Percentiles rank a stretch among this genome's conserved stretches.
These are phyloP conservation scores for Drosophila chauvacae DNA, from an alignment of 1,140 invertebrate species.

Conservation along the genomic window DNA sequence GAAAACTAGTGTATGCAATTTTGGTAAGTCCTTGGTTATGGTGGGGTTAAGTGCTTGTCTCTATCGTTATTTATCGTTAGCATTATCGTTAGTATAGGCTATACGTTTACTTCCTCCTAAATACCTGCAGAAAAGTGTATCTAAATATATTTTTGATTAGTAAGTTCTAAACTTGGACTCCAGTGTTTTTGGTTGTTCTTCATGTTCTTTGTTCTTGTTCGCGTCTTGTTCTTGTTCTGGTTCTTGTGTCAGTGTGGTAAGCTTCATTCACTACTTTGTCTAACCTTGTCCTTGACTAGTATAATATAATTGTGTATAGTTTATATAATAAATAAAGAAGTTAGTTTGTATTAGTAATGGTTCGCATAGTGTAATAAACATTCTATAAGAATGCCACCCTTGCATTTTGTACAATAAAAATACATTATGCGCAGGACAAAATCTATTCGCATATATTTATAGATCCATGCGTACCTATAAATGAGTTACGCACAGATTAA, in stretches of 20 bases:
- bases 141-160: constrained; percentile 84
- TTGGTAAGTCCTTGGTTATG: constrained; percentile 77
- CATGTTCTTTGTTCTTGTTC: constrained; percentile 53
- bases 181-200: constrained; percentile 70
- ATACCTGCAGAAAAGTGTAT: constrained; percentile 83
- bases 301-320: constrained; percentile 54
- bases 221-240: constrained; percentile 14
- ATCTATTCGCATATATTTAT: constrained; percentile 40
- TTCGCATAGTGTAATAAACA: constrained; percentile 67
- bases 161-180: constrained; percentile 83
- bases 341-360: constrained; percentile 63
- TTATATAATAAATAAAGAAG: constrained; percentile 67
- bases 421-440: constrained; percentile 71
- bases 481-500: constrained; percentile 55
- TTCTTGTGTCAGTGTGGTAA: constrained; percentile 71
- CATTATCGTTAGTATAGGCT: constrained; percentile 46
- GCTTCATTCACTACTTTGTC: constrained; percentile 78
- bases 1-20: constrained; percentile 78
- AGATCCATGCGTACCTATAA: constrained; percentile 40
- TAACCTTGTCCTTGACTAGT: constrained; percentile 72
- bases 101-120: constrained; percentile 63
- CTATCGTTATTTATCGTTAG: constrained; percentile 60
- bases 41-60: constrained; percentile 78
- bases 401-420: constrained; percentile 66
- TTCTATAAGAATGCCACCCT: constrained; percentile 73